These are phyloP conservation scores for Ciona savignyi DNA, from an alignment of 23 tunicate species.

Conservation along the genomic window DNA sequence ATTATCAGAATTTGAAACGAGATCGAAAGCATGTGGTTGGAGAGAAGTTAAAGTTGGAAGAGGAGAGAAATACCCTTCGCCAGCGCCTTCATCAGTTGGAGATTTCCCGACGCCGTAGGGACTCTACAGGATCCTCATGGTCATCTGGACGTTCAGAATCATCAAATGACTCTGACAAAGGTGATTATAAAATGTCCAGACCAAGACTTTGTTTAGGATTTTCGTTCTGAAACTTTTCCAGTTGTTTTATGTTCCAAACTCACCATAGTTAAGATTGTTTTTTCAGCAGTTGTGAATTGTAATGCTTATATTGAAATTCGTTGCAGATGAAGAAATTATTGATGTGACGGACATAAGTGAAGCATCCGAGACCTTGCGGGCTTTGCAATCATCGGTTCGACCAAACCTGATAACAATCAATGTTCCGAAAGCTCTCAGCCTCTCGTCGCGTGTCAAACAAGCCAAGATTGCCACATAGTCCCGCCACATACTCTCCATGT, in stretches of 20 bases:
- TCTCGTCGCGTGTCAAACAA: conserved; percentile 16
- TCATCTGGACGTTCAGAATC: conserved; percentile 71
- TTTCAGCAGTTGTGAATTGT: no score
- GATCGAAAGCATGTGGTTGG: neutral
- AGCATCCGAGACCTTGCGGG: conserved; percentile 14
- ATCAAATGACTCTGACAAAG: conserved; percentile 91
- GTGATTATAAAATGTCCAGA: conserved; percentile 32
- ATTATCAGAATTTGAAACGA: conserved; percentile 25
- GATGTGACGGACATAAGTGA: conserved; percentile 57
- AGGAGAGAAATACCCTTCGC: conserved; percentile 43
- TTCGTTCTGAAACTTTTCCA: no score
- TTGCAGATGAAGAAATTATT: conserved; percentile 54
- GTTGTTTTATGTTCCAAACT: no score
- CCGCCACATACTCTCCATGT: neutral
- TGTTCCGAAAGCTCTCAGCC: conserved; percentile 41
- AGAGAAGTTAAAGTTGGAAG: conserved; percentile 19
- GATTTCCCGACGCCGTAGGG: conserved; percentile 48
- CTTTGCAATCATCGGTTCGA: conserved; percentile 2
- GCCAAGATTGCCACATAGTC: neutral
- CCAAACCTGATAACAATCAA: conserved; percentile 56
- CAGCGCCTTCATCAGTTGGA: conserved; percentile 38
- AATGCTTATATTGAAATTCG: no score
- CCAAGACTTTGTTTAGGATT: no score
- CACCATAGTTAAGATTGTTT: no score
- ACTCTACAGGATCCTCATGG: conserved; percentile 87